These are phyloP conservation scores for Protosalanx chinensis DNA, from an alignment of 2,797 vertebrate species.

Conservation along the genomic window DNA sequence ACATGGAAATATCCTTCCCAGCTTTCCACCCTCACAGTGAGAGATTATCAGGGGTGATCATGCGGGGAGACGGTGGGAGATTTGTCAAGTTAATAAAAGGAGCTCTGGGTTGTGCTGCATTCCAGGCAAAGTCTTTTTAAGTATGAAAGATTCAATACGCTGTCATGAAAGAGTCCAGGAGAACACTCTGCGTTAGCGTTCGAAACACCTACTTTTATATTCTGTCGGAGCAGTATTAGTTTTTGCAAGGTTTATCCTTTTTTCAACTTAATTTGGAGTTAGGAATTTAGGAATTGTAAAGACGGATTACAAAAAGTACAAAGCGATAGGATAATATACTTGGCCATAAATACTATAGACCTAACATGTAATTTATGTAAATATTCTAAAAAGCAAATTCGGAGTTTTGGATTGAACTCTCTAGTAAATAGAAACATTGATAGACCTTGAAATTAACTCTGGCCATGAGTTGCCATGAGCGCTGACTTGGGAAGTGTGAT, in stretches of 20 bases:
- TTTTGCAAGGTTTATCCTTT: too few relatives aligned
- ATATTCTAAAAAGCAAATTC: too few relatives aligned
- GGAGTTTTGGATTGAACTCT: too few relatives aligned
- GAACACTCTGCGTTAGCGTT: neutral
- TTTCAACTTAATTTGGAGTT: too few relatives aligned
- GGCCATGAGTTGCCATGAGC: too few relatives aligned
- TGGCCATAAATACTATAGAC: too few relatives aligned
- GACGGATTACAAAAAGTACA: neutral
- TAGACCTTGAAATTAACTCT: too few relatives aligned
- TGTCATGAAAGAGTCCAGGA: neutral
- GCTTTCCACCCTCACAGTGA: slow-evolving; percentile 34
- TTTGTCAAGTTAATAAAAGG: slow-evolving; percentile 68
- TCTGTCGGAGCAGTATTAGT: neutral
- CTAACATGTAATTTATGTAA: too few relatives aligned
- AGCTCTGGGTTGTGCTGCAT: slow-evolving; percentile 56
- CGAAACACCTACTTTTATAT: neutral
- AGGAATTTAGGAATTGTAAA: too few relatives aligned
- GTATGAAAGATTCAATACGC: slow-evolving; percentile 41
- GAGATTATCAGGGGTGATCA: slow-evolving; percentile 62
- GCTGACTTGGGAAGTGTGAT: too few relatives aligned
- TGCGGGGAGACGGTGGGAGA: slow-evolving; percentile 50
- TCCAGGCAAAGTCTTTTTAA: slow-evolving; percentile 52
- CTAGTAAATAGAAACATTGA: too few relatives aligned
- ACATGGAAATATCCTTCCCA: slow-evolving; percentile 50
- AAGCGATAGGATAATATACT: too few relatives aligned